Base-by-base conservation (phyloP, 1,140 invertebrate genomes). In the Ips typographus region DNA sequence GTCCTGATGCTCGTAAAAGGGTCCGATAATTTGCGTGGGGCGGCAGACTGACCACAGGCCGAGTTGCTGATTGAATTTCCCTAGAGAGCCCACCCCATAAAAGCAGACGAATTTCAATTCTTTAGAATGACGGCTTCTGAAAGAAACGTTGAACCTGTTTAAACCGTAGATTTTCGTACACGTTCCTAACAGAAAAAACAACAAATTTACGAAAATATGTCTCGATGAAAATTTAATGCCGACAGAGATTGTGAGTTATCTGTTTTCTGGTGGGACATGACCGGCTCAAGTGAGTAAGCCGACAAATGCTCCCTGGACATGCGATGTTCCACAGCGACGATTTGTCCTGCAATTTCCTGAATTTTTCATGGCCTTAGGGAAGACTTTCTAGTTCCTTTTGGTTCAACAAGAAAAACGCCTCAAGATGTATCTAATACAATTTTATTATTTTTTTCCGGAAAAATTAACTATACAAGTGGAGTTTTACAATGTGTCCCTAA, bases 31-130 rank as follows among this genome's bases (percentile, higher is more conserved):
- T 55, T 55, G 70, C 72, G 72, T 73, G 62, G 66, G 55, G 52
- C 53, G 47, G 72, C 70, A 73, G 70, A 73, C 70, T 72, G 72
- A 72, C 70, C 70, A 69, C 39, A 56, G 52, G 69, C 47, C 52
- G n/a, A 55, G 7, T 55, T 47, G 71, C 58, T 57, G 71, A 72
- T 68, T 68, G 66, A 62, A 68, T 68, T 68, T 68, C 66, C 66
- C 66, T n/a, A 4, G 58, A 55, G 58, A 55, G 47, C 8, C 40
- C 42, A 44, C 58, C 59, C 49, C 49, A 60, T 47, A 53, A 22
- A 22, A 60, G 43, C 56, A 40, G 65, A 43, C 57, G 65, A 68
- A 59, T 68, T 60, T 49, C 43, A 68, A 68, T 51, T 39, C 56
- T 42, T 49, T 49, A 49, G 6, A 49, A 22, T 22, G 22, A 22